Conservation (phyloP, 1,140 invertebrate species). For the Habropoda laboriosa region DNA sequence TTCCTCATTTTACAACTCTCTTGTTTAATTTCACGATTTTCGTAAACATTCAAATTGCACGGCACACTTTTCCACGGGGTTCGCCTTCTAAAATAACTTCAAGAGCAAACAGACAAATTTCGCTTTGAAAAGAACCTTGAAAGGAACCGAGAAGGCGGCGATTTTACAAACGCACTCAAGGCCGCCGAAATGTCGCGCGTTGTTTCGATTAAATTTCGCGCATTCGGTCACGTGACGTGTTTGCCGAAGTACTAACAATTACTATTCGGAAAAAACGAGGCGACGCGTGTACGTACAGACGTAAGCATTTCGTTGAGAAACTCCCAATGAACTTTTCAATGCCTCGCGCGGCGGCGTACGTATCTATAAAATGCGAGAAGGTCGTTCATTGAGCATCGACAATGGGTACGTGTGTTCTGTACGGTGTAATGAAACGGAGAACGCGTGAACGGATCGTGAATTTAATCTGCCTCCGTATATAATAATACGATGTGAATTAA, state of each 20-base stretch:
- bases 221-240: neutral
- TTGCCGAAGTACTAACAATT: conserved; percentile 13
- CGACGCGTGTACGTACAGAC: too few relatives aligned
- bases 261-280: conserved; percentile 23
- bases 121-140: too few relatives aligned
- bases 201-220: neutral
- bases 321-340: conserved; percentile 38
- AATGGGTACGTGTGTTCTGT: conserved; percentile 14
- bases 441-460: neutral
- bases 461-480: conserved; percentile 18
- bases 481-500: conserved; percentile 29
- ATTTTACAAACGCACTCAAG: neutral
- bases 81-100: too few relatives aligned
- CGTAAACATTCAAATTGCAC: too few relatives aligned
- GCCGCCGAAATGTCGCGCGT: neutral
- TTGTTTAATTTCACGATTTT: too few relatives aligned
- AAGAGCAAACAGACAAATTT: too few relatives aligned
- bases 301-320: conserved; percentile 11
- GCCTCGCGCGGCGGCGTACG: neutral
- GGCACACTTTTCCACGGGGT: too few relatives aligned
- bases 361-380: neutral
- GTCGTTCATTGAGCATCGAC: conserved; percentile 25
- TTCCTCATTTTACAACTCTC: too few relatives aligned
- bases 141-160: too few relatives aligned
- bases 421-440: neutral